Percentiles rank a stretch among this genome's conserved stretches.
phyloP scores from a whole-genome alignment of 2,113 vertebrate genomes.

The Prunella himalayana region DNA sequence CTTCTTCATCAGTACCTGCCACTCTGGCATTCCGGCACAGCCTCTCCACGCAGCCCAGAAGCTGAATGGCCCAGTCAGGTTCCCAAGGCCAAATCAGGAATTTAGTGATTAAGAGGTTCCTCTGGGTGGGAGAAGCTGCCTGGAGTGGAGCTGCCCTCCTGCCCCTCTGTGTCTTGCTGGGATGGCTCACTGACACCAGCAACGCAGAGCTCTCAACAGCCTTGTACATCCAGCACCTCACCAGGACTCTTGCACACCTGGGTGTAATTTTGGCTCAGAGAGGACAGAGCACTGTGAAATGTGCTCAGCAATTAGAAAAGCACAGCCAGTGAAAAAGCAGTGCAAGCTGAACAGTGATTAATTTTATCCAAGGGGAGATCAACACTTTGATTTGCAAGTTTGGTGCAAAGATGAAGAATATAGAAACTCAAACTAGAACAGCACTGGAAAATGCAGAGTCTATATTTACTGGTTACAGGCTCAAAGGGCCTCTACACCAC shows the following conservation, averaged over 20 bases:
- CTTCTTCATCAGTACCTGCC: fast-evolving
- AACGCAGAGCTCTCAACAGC: background rate
- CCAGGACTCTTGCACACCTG: background rate
- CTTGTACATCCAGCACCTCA: fast-evolving
- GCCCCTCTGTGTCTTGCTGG: background rate
- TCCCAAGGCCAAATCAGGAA: background rate
- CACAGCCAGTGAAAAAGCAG: background rate
- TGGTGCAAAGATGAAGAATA: background rate
- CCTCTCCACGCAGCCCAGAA: background rate
- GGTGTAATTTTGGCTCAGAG: background rate
- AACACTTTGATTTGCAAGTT: background rate
- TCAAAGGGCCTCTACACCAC: background rate
- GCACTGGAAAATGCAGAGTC: background rate
- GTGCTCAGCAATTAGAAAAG: background rate
- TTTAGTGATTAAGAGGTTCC: background rate
- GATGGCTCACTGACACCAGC: background rate
- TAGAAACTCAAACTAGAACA: background rate
- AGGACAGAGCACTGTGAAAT: background rate
- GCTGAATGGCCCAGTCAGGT: background rate
- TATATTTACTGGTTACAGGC: background rate
- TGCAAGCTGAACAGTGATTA: background rate
- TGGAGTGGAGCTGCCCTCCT: background rate
- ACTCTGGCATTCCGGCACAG: fast-evolving
- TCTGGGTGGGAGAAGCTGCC: background rate
- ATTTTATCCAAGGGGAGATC: background rate